Base-by-base conservation (phyloP, 1,140 invertebrate species). In the Hypsibius dujardini region DNA sequence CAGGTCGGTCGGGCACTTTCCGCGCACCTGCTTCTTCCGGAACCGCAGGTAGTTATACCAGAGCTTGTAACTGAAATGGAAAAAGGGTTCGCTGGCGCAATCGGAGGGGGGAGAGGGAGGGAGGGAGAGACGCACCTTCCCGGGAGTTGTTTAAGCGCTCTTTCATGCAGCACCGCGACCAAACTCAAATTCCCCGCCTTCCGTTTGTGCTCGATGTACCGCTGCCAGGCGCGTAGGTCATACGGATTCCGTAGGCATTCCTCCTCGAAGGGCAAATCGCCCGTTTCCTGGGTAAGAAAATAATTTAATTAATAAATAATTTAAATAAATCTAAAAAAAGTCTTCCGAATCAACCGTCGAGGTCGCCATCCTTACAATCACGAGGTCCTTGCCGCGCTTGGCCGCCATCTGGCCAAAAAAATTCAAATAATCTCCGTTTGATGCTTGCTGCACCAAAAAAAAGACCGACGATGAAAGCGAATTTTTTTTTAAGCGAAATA, bases 181-280 rank as follows among this genome's bases (percentile, higher is more conserved):
- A 85, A 86, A 78, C 86, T 81, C 75, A 88, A 87, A 2, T 88
- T 85, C 2, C 88, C 85, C 45, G 77, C 75, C 70, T 78, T 77
- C 78, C 92, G 95, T 76, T 96, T 92, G 78, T 95, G 90, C 74
- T 97, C 93, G 70, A 98, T 92, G 77, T 98, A 98, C 60, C 95
- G 84, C 46, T 96, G 84, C 95, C 95, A 98, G 77, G 95, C 92
- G 81, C 96, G 96, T 0, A 98, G 90, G 15, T 92, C 95, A 81
- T 87, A 95, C 1, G 92, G 92, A 83, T 98, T 98, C 74, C 95
- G 82, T 45, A 97, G 81, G 76, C 98, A 95, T 80, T 98, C 95
- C 80, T 98, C 95, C 84, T 98, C 95, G 79, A 94, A 98, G 1
- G 93, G 90, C 47, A 98, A 81, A 82, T 98, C 94, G 77, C 94